Percentiles rank a stretch among this genome's conserved stretches.
Conservation (phyloP, 2,888 invertebrate species). For the Periphyllus acericola region DNA sequence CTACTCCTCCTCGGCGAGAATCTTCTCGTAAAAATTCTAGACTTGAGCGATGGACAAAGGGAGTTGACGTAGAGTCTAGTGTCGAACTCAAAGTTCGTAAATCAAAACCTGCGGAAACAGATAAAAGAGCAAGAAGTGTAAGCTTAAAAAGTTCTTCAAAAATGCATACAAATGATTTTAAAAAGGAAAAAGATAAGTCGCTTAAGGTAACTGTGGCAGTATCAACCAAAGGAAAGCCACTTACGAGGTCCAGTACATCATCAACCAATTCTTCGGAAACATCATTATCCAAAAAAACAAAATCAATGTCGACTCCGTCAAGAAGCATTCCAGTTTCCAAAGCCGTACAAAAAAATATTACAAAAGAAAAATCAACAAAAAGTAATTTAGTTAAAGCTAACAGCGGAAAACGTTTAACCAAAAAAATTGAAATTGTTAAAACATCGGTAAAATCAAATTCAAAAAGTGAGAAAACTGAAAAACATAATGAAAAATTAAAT, state of each 20-base stretch:
- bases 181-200: conserved; percentile 67
- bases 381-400: conserved; percentile 46
- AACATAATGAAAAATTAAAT: conserved; percentile 38
- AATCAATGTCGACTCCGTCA: conserved; percentile 30
- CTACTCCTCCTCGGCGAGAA: conserved; percentile 79
- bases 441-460: conserved; percentile 28
- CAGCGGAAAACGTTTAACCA: conserved; percentile 33
- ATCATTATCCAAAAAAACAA: conserved; percentile 43
- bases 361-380: conserved; percentile 41
- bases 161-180: conserved; percentile 66
- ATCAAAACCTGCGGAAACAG: conserved; percentile 67
- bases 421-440: conserved; percentile 51
- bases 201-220: conserved; percentile 69
- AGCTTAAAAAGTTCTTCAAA: conserved; percentile 66
- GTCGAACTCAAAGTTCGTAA: conserved; percentile 66
- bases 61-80: conserved; percentile 23
- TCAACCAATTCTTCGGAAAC: conserved; percentile 62
- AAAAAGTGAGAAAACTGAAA: conserved; percentile 14
- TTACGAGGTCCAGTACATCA: conserved; percentile 66
- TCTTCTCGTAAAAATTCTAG: conserved; percentile 81
- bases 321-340: conserved; percentile 62
- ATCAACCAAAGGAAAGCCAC: conserved; percentile 67
- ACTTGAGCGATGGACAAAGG: conserved; percentile 71
- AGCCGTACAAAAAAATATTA: conserved; percentile 5
- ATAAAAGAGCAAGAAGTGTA: conserved; percentile 40